Evolutionary conservation across 2,797 vertebrate species (phyloP).

Genomic region (Hydrolagus colliei): DNA sequence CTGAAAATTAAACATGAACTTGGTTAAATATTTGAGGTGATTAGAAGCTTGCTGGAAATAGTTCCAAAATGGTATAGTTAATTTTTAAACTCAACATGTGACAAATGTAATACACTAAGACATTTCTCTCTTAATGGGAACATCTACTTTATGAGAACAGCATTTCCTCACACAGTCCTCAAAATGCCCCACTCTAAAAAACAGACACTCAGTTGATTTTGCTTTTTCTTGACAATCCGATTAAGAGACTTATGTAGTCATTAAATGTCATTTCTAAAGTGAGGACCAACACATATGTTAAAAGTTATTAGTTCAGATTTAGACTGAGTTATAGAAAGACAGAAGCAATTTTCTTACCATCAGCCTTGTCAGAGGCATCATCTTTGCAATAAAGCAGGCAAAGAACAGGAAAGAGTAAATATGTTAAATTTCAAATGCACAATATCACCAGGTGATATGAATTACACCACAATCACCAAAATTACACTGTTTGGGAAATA

Average conservation of each 20-base stretch:
- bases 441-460: not conserved
- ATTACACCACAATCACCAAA: not conserved
- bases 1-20: not conserved
- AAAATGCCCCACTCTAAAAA: not conserved
- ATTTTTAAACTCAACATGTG: not conserved
- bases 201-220: not conserved
- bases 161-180: not conserved
- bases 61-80: not conserved
- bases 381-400: conserved; percentile 77
- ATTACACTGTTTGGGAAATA: not conserved
- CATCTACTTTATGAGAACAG: not conserved
- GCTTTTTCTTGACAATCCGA: not conserved
- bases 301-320: not conserved
- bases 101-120: not conserved
- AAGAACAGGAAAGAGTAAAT: conserved; percentile 63
- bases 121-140: not conserved
- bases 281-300: not conserved
- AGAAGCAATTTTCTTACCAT: conserved; percentile 82
- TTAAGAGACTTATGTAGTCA: not conserved
- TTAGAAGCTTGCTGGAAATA: not conserved
- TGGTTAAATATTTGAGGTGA: not conserved
- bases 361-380: conserved; percentile 95
- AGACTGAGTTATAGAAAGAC: conserved; percentile 41
- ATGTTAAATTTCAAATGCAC: conserved; percentile 46
- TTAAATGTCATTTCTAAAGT: not conserved